Percentiles rank a stretch among this genome's conserved stretches.
These are phyloP conservation scores for Blastobasis lacticolella DNA, from an alignment of 2,888 invertebrate genomes.

Conservation along the genomic window DNA sequence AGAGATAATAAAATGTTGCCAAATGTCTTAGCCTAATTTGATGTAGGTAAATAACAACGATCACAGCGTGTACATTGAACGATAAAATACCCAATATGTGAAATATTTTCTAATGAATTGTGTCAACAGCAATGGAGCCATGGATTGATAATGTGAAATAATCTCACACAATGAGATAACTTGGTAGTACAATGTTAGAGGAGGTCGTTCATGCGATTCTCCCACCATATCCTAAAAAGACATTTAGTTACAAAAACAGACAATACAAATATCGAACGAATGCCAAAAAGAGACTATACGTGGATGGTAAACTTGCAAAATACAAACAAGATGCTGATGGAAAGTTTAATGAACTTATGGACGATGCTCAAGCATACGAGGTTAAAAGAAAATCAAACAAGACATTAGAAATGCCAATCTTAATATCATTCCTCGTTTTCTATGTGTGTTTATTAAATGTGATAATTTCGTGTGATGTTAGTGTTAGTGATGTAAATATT, in stretches of 20 bases:
- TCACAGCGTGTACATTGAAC: no score
- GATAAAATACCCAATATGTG: no score
- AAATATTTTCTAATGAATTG: no score
- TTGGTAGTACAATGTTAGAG: conserved; percentile 54
- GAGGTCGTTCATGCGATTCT: conserved; percentile 64
- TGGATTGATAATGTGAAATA: conserved; percentile 22
- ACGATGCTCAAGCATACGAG: conserved; percentile 61
- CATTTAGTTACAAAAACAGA: conserved; percentile 32
- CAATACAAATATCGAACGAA: conserved; percentile 35
- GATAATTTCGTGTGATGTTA: conserved; percentile 68
- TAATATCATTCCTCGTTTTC: conserved; percentile 51
- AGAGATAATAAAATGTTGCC: no score
- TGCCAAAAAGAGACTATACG: conserved; percentile 37
- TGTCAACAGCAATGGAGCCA: background rate
- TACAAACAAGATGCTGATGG: conserved; percentile 21
- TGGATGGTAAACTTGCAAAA: conserved; percentile 1
- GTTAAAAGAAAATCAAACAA: conserved; percentile 38
- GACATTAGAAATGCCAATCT: conserved; percentile 26
- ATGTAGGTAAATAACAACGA: no score
- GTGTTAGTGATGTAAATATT: conserved; percentile 52
- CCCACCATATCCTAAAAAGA: conserved; percentile 34
- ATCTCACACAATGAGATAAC: conserved; percentile 52
- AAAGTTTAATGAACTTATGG: conserved; percentile 40
- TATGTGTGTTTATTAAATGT: conserved; percentile 63
- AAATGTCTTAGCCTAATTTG: no score